A percentile compares a stretch with the other conserved stretches of the same genome.
Evolutionary conservation across 2,797 vertebrate species (phyloP).

Genomic region (Micrastur ruficollis): DNA sequence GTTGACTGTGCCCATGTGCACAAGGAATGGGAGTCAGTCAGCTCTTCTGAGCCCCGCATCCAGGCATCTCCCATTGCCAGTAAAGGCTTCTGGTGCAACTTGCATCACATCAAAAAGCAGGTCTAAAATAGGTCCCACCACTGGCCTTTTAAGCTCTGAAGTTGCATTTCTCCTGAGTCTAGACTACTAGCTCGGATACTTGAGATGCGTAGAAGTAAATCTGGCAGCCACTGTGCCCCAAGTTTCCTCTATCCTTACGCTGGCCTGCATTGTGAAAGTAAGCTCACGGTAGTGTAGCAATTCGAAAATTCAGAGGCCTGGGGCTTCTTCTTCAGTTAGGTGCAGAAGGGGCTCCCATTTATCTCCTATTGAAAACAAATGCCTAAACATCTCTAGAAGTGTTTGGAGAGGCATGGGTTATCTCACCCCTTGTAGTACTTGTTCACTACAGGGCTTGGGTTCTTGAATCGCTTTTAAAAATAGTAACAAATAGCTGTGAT

Average conservation of each 20-base stretch:
- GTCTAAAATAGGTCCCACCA: not conserved
- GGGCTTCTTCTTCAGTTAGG: not conserved
- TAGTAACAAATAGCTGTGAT: not conserved
- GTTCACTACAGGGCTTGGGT: rapidly evolving
- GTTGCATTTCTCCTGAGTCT: not conserved
- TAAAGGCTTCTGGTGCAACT: not conserved
- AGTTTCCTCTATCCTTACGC: not conserved
- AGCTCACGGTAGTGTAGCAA: rapidly evolving
- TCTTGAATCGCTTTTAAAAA: not conserved
- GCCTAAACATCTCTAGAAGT: not conserved
- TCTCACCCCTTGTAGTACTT: not conserved
- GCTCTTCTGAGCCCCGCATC: not conserved
- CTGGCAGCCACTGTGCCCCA: not conserved
- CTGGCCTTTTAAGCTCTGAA: not conserved
- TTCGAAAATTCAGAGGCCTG: not conserved
- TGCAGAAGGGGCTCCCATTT: not conserved
- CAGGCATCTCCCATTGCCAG: not conserved
- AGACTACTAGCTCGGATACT: not conserved
- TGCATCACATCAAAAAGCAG: not conserved
- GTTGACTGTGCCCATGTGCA: not conserved
- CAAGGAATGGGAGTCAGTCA: not conserved
- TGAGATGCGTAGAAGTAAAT: not conserved
- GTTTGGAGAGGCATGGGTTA: not conserved
- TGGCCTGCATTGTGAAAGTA: not conserved
- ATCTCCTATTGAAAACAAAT: not conserved